phyloP scores from a whole-genome alignment of 2,113 vertebrate genomes.

The Ameiurus melas region DNA sequence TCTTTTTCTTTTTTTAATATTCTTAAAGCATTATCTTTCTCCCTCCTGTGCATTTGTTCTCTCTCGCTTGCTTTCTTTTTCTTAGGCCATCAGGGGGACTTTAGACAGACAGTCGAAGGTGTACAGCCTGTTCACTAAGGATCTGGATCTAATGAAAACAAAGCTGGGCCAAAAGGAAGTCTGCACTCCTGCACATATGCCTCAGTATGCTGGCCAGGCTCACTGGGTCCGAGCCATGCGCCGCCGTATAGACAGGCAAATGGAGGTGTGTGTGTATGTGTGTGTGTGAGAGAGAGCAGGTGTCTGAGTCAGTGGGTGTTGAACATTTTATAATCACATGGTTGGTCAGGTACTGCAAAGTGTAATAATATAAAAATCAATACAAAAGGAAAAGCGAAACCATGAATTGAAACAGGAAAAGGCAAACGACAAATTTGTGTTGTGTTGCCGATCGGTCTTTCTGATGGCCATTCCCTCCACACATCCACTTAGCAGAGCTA shows the following conservation, averaged over 20 bases:
- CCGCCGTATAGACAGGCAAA: constrained; percentile 67
- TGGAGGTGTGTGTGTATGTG: constrained; percentile 69
- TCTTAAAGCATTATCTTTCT: constrained; percentile 28
- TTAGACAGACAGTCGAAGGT: constrained; percentile 77
- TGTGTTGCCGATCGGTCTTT: background rate
- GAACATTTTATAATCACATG: constrained; percentile 1
- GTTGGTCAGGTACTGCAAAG: constrained; percentile 5
- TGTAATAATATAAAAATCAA: background rate
- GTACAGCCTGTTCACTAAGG: constrained; percentile 72
- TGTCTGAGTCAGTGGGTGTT: constrained; percentile 15
- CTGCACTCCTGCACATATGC: constrained; percentile 65
- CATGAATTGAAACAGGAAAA: background rate
- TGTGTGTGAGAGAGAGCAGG: background rate
- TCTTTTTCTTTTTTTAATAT: constrained; percentile 2
- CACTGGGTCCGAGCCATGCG: constrained; percentile 69
- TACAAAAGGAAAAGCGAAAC: background rate
- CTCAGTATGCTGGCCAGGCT: constrained; percentile 68
- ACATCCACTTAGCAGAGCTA: background rate
- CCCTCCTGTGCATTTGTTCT: constrained; percentile 3
- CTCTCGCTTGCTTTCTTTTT: background rate
- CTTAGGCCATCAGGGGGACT: constrained; percentile 77
- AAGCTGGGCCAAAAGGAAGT: constrained; percentile 65
- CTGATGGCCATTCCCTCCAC: background rate
- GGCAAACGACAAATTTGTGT: background rate
- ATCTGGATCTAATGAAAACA: constrained; percentile 73